Evolutionary conservation across 2,113 vertebrate species (phyloP).

Genomic region (Porphyrio hochstetteri): DNA sequence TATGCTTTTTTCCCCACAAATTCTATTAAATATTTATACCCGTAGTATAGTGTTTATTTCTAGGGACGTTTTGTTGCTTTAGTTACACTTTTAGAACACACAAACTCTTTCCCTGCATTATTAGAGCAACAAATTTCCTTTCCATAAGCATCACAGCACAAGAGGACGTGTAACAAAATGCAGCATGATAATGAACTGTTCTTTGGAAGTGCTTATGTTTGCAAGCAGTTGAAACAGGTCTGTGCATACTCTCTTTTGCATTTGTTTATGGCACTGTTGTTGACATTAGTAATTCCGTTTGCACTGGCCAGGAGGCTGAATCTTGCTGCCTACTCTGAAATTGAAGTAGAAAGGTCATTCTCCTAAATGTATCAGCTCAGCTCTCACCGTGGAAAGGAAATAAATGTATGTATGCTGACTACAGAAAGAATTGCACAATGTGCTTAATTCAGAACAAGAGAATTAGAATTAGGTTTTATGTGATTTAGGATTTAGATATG

Average conservation of each 20-base stretch:
- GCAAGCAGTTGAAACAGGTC: not conserved
- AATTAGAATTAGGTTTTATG: not conserved
- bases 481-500: not conserved
- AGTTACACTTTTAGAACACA: not conserved
- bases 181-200: not conserved
- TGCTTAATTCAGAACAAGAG: not conserved
- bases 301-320: not conserved
- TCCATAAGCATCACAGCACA: not conserved
- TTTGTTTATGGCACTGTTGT: not conserved
- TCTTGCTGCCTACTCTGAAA: not conserved
- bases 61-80: not conserved
- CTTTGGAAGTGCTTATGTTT: not conserved
- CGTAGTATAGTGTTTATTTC: not conserved
- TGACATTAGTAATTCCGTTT: slow-evolving; percentile 10
- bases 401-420: not conserved
- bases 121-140: not conserved
- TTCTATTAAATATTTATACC: fast-evolving
- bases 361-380: not conserved
- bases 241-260: not conserved
- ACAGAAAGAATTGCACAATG: not conserved
- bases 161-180: not conserved
- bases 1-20: not conserved
- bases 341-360: not conserved
- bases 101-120: not conserved
- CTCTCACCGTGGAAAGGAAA: not conserved